Evolutionary conservation across 2,888 invertebrate species (phyloP).

Genomic region (Tethea ocularis): DNA sequence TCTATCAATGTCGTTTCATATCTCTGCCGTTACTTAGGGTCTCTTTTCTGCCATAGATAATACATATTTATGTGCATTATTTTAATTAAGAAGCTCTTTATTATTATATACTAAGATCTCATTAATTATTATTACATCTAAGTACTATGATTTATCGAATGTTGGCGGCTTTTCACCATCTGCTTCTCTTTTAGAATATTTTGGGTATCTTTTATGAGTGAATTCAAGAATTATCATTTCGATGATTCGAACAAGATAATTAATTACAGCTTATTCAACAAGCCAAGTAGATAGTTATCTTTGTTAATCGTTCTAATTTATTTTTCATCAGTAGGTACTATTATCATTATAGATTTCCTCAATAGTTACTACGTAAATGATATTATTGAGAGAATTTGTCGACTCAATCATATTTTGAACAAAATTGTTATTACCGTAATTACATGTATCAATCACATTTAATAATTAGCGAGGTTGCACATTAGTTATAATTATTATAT

Average conservation of each 20-base stretch:
- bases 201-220: not conserved
- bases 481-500: too few relatives aligned
- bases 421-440: too few relatives aligned
- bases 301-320: not conserved
- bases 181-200: not conserved
- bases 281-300: not conserved
- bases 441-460: not conserved
- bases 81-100: not conserved
- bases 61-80: not conserved
- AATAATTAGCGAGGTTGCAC: not conserved
- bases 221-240: not conserved
- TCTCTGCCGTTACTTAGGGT: not conserved
- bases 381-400: too few relatives aligned
- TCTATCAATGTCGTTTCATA: slow-evolving; percentile 1
- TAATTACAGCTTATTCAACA: not conserved
- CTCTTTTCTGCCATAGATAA: not conserved
- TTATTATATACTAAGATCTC: too few relatives aligned
- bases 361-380: not conserved
- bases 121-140: too few relatives aligned
- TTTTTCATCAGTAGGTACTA: not conserved
- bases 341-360: too few relatives aligned
- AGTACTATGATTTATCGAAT: too few relatives aligned
- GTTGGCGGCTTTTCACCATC: too few relatives aligned
- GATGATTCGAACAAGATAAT: not conserved
- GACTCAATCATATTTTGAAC: not conserved